Percentiles rank a stretch among this genome's conserved stretches.
These are phyloP conservation scores for Phoxinus dragarum DNA, from an alignment of 2,797 vertebrate genomes.

Conservation along the genomic window DNA sequence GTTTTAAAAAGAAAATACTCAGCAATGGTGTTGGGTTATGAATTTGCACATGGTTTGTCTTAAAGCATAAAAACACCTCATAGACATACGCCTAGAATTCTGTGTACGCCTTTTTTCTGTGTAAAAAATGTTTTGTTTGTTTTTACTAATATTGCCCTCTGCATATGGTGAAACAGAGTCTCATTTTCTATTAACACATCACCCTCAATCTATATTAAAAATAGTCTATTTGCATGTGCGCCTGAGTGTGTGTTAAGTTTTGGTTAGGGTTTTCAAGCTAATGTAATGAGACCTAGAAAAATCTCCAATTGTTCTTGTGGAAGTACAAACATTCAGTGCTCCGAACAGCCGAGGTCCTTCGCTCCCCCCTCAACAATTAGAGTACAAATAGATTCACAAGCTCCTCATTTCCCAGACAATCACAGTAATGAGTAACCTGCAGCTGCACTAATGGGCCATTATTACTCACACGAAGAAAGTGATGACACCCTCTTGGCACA, in stretches of 20 bases:
- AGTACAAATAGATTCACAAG: slow-evolving; percentile 58
- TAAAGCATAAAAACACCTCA: too few relatives aligned
- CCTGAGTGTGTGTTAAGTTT: slow-evolving; percentile 5
- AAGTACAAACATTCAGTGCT: slow-evolving; percentile 28
- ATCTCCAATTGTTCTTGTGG: slow-evolving; percentile 28
- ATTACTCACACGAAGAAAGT: slow-evolving; percentile 67
- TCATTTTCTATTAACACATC: slow-evolving; percentile 11
- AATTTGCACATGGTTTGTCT: too few relatives aligned
- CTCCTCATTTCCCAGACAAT: slow-evolving; percentile 61
- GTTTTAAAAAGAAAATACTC: too few relatives aligned
- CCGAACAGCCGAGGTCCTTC: slow-evolving; percentile 25
- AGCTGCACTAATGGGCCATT: slow-evolving; percentile 67
- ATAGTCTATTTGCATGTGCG: background rate
- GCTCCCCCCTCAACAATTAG: slow-evolving; percentile 48
- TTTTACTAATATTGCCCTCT: background rate
- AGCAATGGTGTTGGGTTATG: too few relatives aligned
- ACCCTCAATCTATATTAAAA: slow-evolving; percentile 10
- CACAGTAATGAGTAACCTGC: slow-evolving; percentile 66
- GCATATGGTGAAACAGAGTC: slow-evolving; percentile 5
- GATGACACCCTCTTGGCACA: slow-evolving; percentile 67
- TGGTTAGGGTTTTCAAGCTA: slow-evolving; percentile 5
- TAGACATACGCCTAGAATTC: background rate
- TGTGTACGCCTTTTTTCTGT: background rate
- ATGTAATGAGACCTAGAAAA: slow-evolving; percentile 38
- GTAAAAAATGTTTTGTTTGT: background rate